Evolutionary conservation across 2,888 invertebrate species (phyloP).

Genomic region (Thymelicus lineola): DNA sequence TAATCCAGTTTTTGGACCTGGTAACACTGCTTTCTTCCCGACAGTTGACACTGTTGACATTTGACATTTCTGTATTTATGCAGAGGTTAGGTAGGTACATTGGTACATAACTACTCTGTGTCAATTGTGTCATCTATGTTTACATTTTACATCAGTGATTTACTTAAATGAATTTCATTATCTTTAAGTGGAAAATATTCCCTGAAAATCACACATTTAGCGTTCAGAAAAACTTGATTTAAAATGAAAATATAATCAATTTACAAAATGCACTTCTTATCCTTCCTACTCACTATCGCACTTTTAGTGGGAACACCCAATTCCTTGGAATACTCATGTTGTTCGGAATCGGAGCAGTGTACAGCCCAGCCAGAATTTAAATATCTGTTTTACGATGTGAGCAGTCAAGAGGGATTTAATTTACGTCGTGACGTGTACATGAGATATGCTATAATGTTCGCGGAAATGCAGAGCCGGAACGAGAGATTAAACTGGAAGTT

Average conservation of each 20-base stretch:
- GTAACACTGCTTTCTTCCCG: too few species aligned
- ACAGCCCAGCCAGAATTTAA: slow-evolving; percentile 63
- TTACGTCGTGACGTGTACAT: slow-evolving; percentile 98
- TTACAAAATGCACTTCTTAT: slow-evolving; percentile 29
- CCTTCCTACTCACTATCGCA: slow-evolving; percentile 25
- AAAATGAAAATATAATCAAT: slow-evolving; percentile 2
- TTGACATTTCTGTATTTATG: too few species aligned
- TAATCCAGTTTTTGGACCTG: too few species aligned
- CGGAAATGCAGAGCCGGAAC: slow-evolving; percentile 85
- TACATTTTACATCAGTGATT: too few species aligned
- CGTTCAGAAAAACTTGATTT: background rate
- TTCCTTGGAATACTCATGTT: slow-evolving; percentile 40
- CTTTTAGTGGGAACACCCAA: slow-evolving; percentile 33
- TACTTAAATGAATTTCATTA: too few species aligned
- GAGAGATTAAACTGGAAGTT: slow-evolving; percentile 83
- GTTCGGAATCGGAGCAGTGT: slow-evolving; percentile 11
- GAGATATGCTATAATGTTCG: slow-evolving; percentile 93
- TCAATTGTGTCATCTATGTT: too few species aligned
- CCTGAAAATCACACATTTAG: too few species aligned
- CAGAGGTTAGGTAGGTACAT: too few species aligned
- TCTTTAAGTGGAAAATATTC: too few species aligned
- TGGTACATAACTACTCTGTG: too few species aligned
- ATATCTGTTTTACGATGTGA: slow-evolving; percentile 96
- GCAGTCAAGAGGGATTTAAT: slow-evolving; percentile 98
- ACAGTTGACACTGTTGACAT: too few species aligned